A percentile compares a stretch with the other conserved stretches of the same genome.
Conservation (phyloP, 2,113 vertebrate species). For the Ptilorrhoa leucosticta region DNA sequence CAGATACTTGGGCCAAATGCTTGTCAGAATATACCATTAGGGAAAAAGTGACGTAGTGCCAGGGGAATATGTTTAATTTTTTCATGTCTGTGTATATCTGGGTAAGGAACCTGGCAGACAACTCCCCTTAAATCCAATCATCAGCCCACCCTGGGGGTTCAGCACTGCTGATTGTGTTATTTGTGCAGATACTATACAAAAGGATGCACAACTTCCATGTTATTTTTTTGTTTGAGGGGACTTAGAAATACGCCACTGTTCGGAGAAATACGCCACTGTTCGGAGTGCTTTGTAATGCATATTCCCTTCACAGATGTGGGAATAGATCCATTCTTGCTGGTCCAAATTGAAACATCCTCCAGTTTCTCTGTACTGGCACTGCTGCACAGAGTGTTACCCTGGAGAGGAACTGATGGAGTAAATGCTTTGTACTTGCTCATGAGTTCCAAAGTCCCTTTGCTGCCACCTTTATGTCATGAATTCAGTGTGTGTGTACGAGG, state of each 20-base stretch:
- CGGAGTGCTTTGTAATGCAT: fast-evolving
- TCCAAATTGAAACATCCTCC: background rate
- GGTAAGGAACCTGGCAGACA: background rate
- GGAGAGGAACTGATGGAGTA: background rate
- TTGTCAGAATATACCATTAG: background rate
- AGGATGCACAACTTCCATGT: background rate
- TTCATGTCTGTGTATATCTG: background rate
- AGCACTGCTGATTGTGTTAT: background rate
- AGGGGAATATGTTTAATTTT: background rate
- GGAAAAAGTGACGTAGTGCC: background rate
- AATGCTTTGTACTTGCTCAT: background rate
- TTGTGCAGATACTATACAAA: background rate
- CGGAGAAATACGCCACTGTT: fast-evolving
- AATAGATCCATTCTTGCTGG: background rate
- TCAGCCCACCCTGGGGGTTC: background rate
- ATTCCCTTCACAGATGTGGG: background rate
- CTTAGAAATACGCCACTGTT: fast-evolving
- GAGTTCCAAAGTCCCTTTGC: background rate
- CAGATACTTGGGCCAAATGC: background rate
- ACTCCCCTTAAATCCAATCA: background rate
- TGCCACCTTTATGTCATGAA: background rate
- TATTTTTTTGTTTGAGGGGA: background rate
- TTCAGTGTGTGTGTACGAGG: background rate
- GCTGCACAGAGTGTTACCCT: background rate
- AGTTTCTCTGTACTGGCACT: fast-evolving